These are phyloP conservation scores for Cryptocephalus primarius DNA, from an alignment of 2,888 invertebrate species.

Conservation along the genomic window DNA sequence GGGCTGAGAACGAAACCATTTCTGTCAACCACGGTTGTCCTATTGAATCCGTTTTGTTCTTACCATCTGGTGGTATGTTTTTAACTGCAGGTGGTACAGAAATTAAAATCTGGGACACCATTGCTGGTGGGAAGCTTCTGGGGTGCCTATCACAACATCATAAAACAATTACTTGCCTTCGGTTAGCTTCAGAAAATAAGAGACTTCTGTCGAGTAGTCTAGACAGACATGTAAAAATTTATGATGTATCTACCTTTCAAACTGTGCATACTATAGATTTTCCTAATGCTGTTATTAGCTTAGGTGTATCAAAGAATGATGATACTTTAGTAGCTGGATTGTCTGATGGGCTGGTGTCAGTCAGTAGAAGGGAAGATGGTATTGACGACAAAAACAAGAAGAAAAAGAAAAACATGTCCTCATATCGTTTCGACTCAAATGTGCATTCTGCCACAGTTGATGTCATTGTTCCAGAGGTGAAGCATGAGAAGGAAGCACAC, in stretches of 20 bases:
- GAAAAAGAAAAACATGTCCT: constrained; percentile 42
- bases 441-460: constrained; percentile 36
- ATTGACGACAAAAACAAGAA: constrained; percentile 21
- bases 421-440: constrained; percentile 38
- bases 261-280: constrained; percentile 82
- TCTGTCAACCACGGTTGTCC: constrained; percentile 80
- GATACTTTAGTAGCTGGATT: constrained; percentile 83
- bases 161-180: constrained; percentile 85
- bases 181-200: constrained; percentile 69
- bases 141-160: constrained; percentile 85
- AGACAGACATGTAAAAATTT: constrained; percentile 89
- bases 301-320: constrained; percentile 67
- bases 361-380: constrained; percentile 62
- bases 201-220: constrained; percentile 81
- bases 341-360: constrained; percentile 83
- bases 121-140: constrained; percentile 76
- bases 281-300: constrained; percentile 80
- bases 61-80: constrained; percentile 84
- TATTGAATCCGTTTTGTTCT: constrained; percentile 77
- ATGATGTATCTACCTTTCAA: constrained; percentile 77
- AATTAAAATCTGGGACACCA: constrained; percentile 87
- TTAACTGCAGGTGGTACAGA: constrained; percentile 72
- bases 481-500: constrained; percentile 38
- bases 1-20: constrained; percentile 58
- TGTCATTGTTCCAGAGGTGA: constrained; percentile 39